Percentiles rank a stretch among this genome's conserved stretches.
phyloP scores from a whole-genome alignment of 2,888 invertebrate species.

The Trypoxylon attenuatum region DNA sequence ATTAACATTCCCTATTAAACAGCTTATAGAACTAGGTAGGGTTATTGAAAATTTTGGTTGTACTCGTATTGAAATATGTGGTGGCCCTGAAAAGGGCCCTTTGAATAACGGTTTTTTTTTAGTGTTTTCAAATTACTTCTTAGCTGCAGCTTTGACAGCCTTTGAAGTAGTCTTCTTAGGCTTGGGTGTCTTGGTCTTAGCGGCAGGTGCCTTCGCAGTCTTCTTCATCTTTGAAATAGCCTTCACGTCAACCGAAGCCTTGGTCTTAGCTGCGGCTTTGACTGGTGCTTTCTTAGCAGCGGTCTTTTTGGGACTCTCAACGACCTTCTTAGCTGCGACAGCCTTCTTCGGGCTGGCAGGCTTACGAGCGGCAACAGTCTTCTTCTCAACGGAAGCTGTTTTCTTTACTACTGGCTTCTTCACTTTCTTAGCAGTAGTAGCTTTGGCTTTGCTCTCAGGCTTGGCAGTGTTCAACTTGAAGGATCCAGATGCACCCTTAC shows the following conservation, averaged over 20 bases:
- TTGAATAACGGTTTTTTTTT: background rate
- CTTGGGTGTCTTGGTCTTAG: conserved; percentile 72
- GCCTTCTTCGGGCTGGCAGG: conserved; percentile 46
- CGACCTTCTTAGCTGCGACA: conserved; percentile 55
- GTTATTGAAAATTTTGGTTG: no score
- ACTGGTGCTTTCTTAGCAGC: conserved; percentile 36
- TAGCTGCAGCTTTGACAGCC: conserved; percentile 38
- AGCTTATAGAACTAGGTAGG: no score
- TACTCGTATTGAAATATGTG: background rate
- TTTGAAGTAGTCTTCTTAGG: conserved; percentile 62
- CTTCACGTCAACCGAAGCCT: conserved; percentile 31
- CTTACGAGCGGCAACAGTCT: conserved; percentile 20
- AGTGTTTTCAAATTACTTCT: conserved; percentile 32
- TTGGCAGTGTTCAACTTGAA: conserved; percentile 72
- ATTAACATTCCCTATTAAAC: no score
- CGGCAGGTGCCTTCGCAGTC: conserved; percentile 65
- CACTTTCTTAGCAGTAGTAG: conserved; percentile 7
- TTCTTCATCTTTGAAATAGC: conserved; percentile 66
- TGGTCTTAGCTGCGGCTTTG: conserved; percentile 37
- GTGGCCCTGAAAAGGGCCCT: background rate
- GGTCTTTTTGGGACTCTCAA: conserved; percentile 38
- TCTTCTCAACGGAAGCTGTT: conserved; percentile 39
- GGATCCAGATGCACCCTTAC: conserved; percentile 76
- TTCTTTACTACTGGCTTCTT: conserved; percentile 16
- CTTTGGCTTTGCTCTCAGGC: conserved; percentile 15